Percentiles rank a stretch among this genome's conserved stretches.
Conservation (phyloP, 1,140 invertebrate genomes). For the Drosophila funebris region DNA sequence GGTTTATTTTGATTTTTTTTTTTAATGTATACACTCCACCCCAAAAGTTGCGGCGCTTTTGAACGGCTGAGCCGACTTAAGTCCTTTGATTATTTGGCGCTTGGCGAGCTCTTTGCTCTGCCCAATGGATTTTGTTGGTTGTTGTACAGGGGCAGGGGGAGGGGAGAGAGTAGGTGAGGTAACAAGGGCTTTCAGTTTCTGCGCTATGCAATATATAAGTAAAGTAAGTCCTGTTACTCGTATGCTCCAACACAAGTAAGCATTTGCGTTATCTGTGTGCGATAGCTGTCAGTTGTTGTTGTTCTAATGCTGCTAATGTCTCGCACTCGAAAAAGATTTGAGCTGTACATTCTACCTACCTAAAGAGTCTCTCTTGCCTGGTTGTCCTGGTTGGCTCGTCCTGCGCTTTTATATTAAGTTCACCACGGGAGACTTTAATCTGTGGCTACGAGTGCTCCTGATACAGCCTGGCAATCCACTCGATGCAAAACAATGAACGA, state of each 20-base stretch:
- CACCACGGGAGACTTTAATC: slow-evolving; percentile 81
- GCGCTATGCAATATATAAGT: slow-evolving; percentile 30
- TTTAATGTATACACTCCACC: slow-evolving; percentile 28
- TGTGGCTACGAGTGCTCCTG: slow-evolving; percentile 50
- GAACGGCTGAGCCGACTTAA: slow-evolving; percentile 70
- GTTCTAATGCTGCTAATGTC: slow-evolving; percentile 77
- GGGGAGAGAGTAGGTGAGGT: not conserved
- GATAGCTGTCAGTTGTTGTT: slow-evolving; percentile 38
- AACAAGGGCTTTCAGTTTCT: slow-evolving; percentile 37
- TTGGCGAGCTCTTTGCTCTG: slow-evolving; percentile 34
- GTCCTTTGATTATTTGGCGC: slow-evolving; percentile 61
- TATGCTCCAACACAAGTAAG: slow-evolving; percentile 2
- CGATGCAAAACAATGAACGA: slow-evolving; percentile 79
- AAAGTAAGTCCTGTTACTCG: slow-evolving; percentile 13
- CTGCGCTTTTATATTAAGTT: slow-evolving; percentile 81
- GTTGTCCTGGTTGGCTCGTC: slow-evolving; percentile 48
- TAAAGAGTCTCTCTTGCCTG: slow-evolving; percentile 57
- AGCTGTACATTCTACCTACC: slow-evolving; percentile 31
- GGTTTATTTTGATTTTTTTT: not conserved
- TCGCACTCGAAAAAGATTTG: slow-evolving; percentile 78
- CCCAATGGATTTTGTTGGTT: slow-evolving; percentile 38
- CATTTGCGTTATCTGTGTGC: slow-evolving; percentile 54
- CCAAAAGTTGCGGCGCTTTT: slow-evolving; percentile 46
- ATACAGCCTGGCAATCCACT: slow-evolving; percentile 48
- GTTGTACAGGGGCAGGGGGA: not conserved